These are phyloP conservation scores for Allygus modestus DNA, from an alignment of 2,888 invertebrate species.

Conservation along the genomic window DNA sequence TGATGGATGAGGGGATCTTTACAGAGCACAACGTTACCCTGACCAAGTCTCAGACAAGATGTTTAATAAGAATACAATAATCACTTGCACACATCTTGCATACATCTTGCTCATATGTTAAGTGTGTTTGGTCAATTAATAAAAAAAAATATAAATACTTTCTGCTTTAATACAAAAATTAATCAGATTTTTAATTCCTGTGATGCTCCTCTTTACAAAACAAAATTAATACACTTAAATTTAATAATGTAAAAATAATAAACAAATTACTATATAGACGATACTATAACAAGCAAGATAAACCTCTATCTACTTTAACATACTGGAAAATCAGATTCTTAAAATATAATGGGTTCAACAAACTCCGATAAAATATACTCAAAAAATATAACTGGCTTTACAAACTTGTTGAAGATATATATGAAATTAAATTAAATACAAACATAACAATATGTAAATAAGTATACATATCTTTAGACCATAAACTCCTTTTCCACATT, in stretches of 20 bases:
- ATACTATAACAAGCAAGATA: not conserved
- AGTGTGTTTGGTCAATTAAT: too few species aligned
- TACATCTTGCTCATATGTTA: too few species aligned
- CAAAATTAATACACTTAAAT: not conserved
- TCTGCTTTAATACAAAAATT: not conserved
- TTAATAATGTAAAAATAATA: not conserved
- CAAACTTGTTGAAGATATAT: not conserved
- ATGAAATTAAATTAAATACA: not conserved
- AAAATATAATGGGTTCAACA: not conserved
- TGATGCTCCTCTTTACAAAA: constrained; percentile 14
- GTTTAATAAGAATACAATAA: constrained; percentile 1
- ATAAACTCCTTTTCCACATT: not conserved
- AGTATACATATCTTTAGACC: not conserved
- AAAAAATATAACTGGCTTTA: not conserved
- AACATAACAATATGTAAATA: not conserved
- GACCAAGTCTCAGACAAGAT: too few species aligned
- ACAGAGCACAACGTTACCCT: too few species aligned
- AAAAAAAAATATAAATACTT: too few species aligned
- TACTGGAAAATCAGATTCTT: not conserved
- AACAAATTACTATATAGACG: not conserved
- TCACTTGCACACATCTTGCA: too few species aligned
- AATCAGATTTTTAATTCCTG: not conserved
- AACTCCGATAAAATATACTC: not conserved
- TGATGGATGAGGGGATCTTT: too few species aligned
- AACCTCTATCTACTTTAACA: constrained; percentile 21